A percentile compares a stretch with the other conserved stretches of the same genome.
Conservation (phyloP, 2,888 invertebrate genomes). For the Pristionchus mayeri region DNA sequence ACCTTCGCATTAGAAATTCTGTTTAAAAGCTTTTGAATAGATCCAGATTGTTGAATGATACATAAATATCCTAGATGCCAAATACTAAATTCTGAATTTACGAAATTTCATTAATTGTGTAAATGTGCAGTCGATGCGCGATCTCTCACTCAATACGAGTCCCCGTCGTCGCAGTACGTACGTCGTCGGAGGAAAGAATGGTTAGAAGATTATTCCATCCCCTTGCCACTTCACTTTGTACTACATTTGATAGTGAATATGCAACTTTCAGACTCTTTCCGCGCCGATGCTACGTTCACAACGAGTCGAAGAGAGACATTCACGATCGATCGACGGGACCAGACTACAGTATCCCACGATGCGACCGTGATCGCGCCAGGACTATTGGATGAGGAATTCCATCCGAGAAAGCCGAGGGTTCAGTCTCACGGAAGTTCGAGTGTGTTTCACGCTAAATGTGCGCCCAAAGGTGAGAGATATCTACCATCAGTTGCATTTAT, state of each 20-base stretch:
- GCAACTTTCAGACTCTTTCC: not conserved
- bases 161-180: slow-evolving; percentile 23
- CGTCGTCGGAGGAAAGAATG: slow-evolving; percentile 8
- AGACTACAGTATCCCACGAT: slow-evolving; percentile 37
- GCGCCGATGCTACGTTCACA: slow-evolving; percentile 19
- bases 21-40: too few species aligned
- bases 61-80: too few species aligned
- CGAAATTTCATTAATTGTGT: too few species aligned
- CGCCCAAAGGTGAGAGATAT: not conserved
- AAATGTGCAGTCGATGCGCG: not conserved
- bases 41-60: too few species aligned
- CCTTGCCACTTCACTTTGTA: not conserved
- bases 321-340: slow-evolving; percentile 23
- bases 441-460: not conserved
- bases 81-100: too few species aligned
- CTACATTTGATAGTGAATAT: not conserved
- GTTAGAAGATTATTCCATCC: not conserved
- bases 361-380: slow-evolving; percentile 25
- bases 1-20: too few species aligned
- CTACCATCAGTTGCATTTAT: not conserved
- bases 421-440: slow-evolving; percentile 7
- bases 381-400: slow-evolving; percentile 22
- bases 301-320: not conserved
- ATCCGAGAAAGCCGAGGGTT: not conserved
- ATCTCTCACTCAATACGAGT: not conserved